A percentile compares a stretch with the other conserved stretches of the same genome.
These are phyloP conservation scores for Fistularia tabacaria DNA, from an alignment of 2,797 vertebrate species.

Conservation along the genomic window DNA sequence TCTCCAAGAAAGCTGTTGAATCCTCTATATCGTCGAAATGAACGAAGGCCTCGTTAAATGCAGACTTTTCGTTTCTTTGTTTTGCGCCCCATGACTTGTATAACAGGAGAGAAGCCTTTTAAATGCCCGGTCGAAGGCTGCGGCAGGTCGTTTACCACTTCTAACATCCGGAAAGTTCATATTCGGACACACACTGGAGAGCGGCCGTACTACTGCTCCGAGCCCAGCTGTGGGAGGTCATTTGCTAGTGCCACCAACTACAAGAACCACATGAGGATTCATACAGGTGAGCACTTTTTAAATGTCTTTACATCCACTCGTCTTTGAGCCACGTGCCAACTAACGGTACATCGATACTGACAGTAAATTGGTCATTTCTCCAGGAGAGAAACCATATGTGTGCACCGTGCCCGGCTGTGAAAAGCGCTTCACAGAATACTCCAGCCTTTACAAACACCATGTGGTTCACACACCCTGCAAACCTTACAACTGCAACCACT, in stretches of 20 bases:
- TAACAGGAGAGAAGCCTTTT: slow-evolving; percentile 93
- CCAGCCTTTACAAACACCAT: slow-evolving; percentile 98
- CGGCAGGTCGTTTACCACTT: slow-evolving; percentile 96
- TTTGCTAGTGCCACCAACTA: slow-evolving; percentile 99
- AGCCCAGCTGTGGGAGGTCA: slow-evolving; percentile 94
- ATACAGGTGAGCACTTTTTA: slow-evolving; percentile 80
- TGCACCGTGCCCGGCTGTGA: slow-evolving; percentile 98
- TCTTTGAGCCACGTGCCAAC: not conserved
- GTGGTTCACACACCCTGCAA: slow-evolving; percentile 98
- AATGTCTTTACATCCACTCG: not conserved
- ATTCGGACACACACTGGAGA: slow-evolving; percentile 99
- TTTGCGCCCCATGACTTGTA: slow-evolving; percentile 21
- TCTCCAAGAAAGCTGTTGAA: too few relatives aligned
- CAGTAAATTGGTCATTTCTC: not conserved
- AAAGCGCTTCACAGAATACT: slow-evolving; percentile 98
- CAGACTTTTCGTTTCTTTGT: not conserved
- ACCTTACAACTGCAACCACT: slow-evolving; percentile 99
- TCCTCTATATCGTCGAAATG: not conserved
- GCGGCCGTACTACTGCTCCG: slow-evolving; percentile 96
- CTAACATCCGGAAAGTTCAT: slow-evolving; percentile 98
- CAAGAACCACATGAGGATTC: slow-evolving; percentile 99
- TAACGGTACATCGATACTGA: too few relatives aligned
- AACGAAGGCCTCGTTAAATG: not conserved
- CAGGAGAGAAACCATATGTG: slow-evolving; percentile 98
- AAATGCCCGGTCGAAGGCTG: slow-evolving; percentile 97